Base-by-base conservation (phyloP, 2,888 invertebrate genomes). In the Coelopa pilipes region DNA sequence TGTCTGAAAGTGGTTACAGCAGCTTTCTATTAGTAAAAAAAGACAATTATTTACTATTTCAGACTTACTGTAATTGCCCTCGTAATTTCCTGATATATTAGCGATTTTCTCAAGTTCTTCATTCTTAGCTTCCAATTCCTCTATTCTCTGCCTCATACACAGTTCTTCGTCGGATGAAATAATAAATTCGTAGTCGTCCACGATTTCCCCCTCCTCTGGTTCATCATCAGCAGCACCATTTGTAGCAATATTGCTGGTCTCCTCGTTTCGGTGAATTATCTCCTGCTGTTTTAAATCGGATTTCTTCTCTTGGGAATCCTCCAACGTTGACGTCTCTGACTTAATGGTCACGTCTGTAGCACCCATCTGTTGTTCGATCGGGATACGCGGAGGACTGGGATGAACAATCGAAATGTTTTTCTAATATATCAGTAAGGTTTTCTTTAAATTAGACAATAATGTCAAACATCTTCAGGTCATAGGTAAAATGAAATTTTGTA, bases 81-180 rank as follows among this genome's bases (percentile, higher is more conserved):
- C 79, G 76, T 82, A 80, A 75, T 80, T 80, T 49, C 81, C 82
- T 1, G 87, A 87, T 21, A 88, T 83, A 75, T 81, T 82, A 9
- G 82, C 84, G 75, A 88, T 87, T 79, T 85, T 83, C 74, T 87
- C 88, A 65, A 87, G 81, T 77, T 88, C 88, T 69, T 82, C 83
- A 81, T 88, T 88, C 75, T 84, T 82, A 12, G 85, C 85, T 77
- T 88, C 88, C 72, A 88, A 77, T 70, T 88, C 87, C 59, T 83
- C 80, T 19, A 88, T 88, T 34, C 88, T 81, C 67, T 85, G 82
- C 1, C 86, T 82, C 79, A 88, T 79, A 12, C 82, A 81, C 46
- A 84, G 79, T 69, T 87, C 88, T 63, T 88, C 88, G 74, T 87
- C 87, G 0, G 87, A 87, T 9, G 87, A 87, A n/a, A 87, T 85